Conservation (phyloP, 23 tunicate genomes). For the Trididemnum miniatum region DNA sequence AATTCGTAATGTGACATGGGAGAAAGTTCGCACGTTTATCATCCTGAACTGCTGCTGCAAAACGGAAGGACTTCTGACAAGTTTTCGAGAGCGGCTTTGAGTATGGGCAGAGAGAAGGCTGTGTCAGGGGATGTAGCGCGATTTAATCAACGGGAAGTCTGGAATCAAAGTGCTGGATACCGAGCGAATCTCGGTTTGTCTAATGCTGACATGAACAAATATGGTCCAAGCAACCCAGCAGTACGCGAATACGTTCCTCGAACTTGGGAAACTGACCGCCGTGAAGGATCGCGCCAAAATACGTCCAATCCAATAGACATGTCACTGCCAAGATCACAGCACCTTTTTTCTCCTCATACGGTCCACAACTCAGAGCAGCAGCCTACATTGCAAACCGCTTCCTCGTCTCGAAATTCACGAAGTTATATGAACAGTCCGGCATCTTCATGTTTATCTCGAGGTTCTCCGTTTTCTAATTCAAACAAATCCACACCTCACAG, state of each 20-base stretch:
- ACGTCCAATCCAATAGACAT: constrained; percentile 15
- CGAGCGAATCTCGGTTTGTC: background rate
- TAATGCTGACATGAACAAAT: background rate
- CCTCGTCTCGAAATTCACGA: background rate
- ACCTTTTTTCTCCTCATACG: background rate
- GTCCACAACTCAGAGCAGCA: background rate
- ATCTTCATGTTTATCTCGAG: background rate
- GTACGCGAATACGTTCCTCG: background rate
- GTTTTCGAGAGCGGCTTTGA: background rate
- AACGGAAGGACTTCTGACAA: background rate
- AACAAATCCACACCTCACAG: background rate
- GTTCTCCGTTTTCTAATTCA: background rate
- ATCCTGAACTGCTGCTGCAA: background rate
- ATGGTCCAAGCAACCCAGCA: background rate
- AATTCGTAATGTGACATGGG: background rate
- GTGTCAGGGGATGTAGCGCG: background rate
- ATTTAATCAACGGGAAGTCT: too few species aligned
- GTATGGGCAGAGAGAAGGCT: background rate
- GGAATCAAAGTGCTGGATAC: background rate
- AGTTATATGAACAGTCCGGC: background rate
- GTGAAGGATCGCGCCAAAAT: background rate
- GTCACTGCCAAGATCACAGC: background rate
- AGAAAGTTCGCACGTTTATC: background rate
- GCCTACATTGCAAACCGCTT: too few species aligned
- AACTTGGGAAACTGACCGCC: background rate